Conservation (phyloP, 2,797 vertebrate species). For the Epinephelus malabaricus region DNA sequence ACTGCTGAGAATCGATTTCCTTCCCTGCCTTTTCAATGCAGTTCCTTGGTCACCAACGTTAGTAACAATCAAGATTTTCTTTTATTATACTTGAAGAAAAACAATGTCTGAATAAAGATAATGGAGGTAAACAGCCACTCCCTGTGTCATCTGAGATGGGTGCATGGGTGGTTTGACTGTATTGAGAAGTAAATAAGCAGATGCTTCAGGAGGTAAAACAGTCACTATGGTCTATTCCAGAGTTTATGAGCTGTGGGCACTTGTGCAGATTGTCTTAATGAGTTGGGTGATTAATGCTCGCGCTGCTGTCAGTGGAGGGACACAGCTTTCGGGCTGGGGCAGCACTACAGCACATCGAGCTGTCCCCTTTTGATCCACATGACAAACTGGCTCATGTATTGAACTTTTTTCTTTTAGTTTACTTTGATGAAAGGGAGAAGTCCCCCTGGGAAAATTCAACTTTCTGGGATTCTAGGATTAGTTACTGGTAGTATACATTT, state of each 20-base stretch:
- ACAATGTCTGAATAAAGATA: not conserved
- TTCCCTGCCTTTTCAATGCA: not conserved
- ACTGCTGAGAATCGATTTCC: not conserved
- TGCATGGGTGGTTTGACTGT: conserved; percentile 26
- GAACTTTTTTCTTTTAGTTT: conserved; percentile 31
- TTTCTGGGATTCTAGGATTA: not conserved
- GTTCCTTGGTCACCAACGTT: not conserved
- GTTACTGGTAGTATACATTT: not conserved
- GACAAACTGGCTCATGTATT: conserved; percentile 38
- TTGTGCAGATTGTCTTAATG: conserved; percentile 73
- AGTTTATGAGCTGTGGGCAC: conserved; percentile 74
- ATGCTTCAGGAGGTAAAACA: conserved; percentile 48
- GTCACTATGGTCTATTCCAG: conserved; percentile 56
- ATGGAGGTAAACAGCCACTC: conserved; percentile 7
- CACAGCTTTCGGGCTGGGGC: conserved; percentile 12
- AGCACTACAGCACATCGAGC: conserved; percentile 31
- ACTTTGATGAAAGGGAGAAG: conserved; percentile 27
- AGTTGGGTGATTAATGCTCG: conserved; percentile 72
- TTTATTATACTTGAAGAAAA: conserved; percentile 14
- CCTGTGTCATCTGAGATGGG: conserved; percentile 17
- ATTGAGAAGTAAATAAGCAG: conserved; percentile 65
- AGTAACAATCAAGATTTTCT: conserved; percentile 7
- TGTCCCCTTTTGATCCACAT: conserved; percentile 37
- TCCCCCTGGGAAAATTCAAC: not conserved
- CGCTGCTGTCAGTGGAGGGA: conserved; percentile 50